Percentiles rank a stretch among this genome's conserved stretches.
Evolutionary conservation across 2,797 vertebrate species (phyloP).

Genomic region (Remorina albescens): DNA sequence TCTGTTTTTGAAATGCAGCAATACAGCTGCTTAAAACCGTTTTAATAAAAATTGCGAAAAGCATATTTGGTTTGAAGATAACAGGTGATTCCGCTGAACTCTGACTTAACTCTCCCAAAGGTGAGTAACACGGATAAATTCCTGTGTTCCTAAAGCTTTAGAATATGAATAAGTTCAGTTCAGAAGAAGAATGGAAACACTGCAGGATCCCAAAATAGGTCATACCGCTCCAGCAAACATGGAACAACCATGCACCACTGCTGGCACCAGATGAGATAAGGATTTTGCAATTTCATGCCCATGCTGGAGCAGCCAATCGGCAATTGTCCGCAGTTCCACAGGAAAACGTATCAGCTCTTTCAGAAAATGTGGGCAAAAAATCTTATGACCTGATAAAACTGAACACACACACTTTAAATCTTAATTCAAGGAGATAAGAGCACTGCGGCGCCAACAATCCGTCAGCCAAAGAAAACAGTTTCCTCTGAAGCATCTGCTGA

Average conservation of each 20-base stretch:
- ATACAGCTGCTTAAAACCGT: neutral
- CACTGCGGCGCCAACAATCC: neutral
- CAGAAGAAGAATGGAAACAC: neutral
- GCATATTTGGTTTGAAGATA: neutral
- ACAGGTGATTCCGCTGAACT: neutral
- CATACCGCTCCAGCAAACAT: neutral
- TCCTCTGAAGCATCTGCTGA: constrained; percentile 33
- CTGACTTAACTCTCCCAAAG: neutral
- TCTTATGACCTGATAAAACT: constrained; percentile 13
- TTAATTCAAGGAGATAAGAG: constrained; percentile 41
- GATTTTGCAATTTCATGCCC: neutral
- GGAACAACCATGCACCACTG: neutral
- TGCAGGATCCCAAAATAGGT: neutral
- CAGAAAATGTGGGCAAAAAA: constrained; percentile 26
- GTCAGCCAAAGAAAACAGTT: constrained; percentile 52
- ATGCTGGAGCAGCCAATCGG: neutral
- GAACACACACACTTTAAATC: constrained; percentile 12
- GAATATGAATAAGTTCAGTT: neutral
- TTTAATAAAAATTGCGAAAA: constrained; percentile 11
- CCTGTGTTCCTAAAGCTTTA: neutral
- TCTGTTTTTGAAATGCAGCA: neutral
- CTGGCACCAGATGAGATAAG: neutral
- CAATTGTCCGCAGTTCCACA: neutral
- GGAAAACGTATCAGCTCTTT: neutral
- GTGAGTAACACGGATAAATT: neutral